Base-by-base conservation (phyloP, 1,140 invertebrate species). In the Papilio machaon region DNA sequence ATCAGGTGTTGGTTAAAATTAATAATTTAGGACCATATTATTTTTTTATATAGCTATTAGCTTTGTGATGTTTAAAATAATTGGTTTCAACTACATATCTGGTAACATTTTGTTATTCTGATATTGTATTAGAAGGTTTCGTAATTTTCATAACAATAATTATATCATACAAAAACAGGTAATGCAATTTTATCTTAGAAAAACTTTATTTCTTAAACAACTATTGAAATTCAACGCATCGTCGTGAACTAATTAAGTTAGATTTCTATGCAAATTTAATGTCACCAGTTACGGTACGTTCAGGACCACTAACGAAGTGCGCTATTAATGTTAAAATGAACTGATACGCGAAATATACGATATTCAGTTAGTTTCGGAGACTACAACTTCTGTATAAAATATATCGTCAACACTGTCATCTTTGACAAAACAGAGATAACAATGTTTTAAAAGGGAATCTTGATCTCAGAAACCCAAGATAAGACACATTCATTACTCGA, bases 191-290 rank as follows among this genome's bases (percentile, higher is more conserved):
- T 64, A 10, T 2, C 5, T 35, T 30, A 64, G 15, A 13, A 64
- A 64, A 64, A 30, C 23, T 30, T 30, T 64, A 64, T 58, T 64
- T 54, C 54, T 35, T 54, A 38, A 77, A 60, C 30, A 64, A 60
- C 54, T 30, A 46, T 78, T 60, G 35, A 64, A 43, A 78, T 35
- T 38, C 47, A 47, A 35, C 43, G 35, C 23, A 52, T 77, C 81
- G 64, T 67, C 54, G 75, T 82, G 82, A 77, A 77, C 86, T 87
- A 89, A 91, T 91, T 91, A 90, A 88, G 86, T 82, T 67, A 85
- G 85, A 90, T 91, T 91, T 89, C 89, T 91, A 92, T 92, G 90
- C 86, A 87, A 92, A 92, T 92, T 90, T 91, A 87, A 91, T 89
- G 86, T 87, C 85, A 85, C 82, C 78, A 86, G 83, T 88, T 85